phyloP scores from a whole-genome alignment of 37 sponge, comb jelly and placozoan genomes.

The Tethya wilhelma region DNA sequence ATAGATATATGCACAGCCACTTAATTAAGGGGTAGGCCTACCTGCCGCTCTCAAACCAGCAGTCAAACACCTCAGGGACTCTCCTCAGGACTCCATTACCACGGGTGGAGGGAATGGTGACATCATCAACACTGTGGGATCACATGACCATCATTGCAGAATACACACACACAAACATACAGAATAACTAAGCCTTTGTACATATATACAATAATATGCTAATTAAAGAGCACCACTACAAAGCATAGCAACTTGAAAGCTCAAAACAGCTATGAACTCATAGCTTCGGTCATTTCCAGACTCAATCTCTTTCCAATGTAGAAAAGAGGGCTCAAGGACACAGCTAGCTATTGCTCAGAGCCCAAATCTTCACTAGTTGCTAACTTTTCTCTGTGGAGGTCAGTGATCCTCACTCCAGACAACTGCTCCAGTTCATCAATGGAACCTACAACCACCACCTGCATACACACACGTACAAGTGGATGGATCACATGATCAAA shows the following conservation, averaged over 20 bases:
- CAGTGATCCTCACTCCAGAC: conserved; percentile 81
- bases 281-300: no score
- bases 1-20: no score
- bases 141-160: no score
- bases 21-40: no score
- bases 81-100: conserved; percentile 85
- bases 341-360: neutral
- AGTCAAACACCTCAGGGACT: conserved; percentile 96
- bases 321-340: neutral
- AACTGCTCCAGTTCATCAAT: conserved; percentile 89
- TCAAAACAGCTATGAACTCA: no score
- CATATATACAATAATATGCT: neutral
- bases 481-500: neutral
- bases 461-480: conserved; percentile 20
- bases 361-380: neutral
- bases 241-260: no score
- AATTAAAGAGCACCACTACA: neutral
- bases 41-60: conserved; percentile 99
- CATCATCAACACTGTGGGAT: conserved; percentile 85
- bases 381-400: conserved; percentile 94
- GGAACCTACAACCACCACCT: conserved; percentile 96
- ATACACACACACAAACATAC: no score
- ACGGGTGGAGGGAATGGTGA: conserved; percentile 89
- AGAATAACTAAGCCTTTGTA: neutral
- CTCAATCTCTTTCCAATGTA: no score